Base-by-base conservation (phyloP, 1,140 invertebrate species). In the Drosophila guanche region DNA sequence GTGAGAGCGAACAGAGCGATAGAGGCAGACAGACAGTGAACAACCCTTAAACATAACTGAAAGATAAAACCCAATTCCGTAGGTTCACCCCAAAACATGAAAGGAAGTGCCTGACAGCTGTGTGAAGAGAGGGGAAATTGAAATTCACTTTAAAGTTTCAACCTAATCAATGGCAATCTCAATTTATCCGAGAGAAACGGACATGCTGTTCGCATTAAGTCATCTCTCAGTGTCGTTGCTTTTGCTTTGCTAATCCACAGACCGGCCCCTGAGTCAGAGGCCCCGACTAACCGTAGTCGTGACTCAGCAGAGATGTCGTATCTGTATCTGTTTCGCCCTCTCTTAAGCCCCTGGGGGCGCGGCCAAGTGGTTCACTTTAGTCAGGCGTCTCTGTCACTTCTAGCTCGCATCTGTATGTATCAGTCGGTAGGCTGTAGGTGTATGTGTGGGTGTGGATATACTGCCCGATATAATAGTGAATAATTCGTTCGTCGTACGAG, bases 121-220 rank as follows among this genome's bases (percentile, higher is more conserved):
- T 3, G 16, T 14, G 41, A 40, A 43, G 41, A 40, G 46, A 14
- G 10, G 46, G 45, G 16, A 41, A 23, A 6, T 10, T 27, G 20
- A 48, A 47, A 51, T 42, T 47, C 16, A 16, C 25, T 45, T 12
- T 20, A 1, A 10, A 42, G 23, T 27, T 14, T 25, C n/a, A 58
- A n/a, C 46, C 46, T 7, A 47, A 25, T 27, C 42, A n/a, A 27
- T 48, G 23, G n/a, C 41, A 74, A 66, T 37, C 51, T 29, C 23
- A 48, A 43, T 57, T 23, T 20, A 20, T 20, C 16, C 16, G 37
- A 45, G 45, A 51, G 60, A 55, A 73, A 74, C 81, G 81, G 72
- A 80, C 77, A 77, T 85, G 76, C 60, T 86, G 60, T 50, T 57
- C 41, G 73, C 51, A 88, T 88, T 86, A 88, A 81, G 61, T 86